Evolutionary conservation across 2,888 invertebrate species (phyloP).

Genomic region (Rhingia rostrata): DNA sequence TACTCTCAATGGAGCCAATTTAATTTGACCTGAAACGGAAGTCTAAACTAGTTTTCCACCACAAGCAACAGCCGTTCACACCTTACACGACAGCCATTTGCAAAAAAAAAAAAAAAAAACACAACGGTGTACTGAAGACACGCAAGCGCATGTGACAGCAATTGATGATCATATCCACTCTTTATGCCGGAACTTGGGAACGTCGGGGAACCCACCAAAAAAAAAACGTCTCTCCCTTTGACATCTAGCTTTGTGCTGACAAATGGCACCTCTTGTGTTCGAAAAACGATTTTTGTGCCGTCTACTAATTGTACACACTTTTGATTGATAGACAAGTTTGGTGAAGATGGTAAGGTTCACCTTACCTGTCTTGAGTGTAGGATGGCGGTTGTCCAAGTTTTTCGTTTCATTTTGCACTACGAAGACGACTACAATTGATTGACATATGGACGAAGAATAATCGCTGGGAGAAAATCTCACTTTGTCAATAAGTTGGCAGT

Average conservation of each 20-base stretch:
- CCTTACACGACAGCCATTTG: not conserved
- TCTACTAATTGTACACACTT: constrained; percentile 54
- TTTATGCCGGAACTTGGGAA: constrained; percentile 18
- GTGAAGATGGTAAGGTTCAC: not conserved
- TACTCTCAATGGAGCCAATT: constrained; percentile 39
- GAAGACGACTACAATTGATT: constrained; percentile 27
- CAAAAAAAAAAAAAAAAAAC: no score
- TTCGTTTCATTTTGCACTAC: constrained; percentile 6
- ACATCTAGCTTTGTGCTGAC: constrained; percentile 43
- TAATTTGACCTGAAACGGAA: constrained; percentile 48
- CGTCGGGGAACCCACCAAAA: not conserved
- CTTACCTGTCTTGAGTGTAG: not conserved
- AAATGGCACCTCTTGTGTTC: constrained; percentile 18
- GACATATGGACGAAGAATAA: constrained; percentile 49
- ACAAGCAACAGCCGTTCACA: constrained; percentile 22
- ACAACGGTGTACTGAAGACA: constrained; percentile 11
- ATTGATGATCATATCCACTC: constrained; percentile 29
- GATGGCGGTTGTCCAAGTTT: constrained; percentile 7
- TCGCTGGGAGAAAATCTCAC: constrained; percentile 49
- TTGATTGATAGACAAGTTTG: constrained; percentile 55
- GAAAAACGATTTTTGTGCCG: constrained; percentile 20
- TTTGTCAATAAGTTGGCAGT: constrained; percentile 55
- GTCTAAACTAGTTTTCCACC: constrained; percentile 51
- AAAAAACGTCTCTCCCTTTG: constrained; percentile 15
- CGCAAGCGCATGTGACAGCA: constrained; percentile 48